These are phyloP conservation scores for Trialeurodes vaporariorum DNA, from an alignment of 1,140 invertebrate species.

Conservation along the genomic window DNA sequence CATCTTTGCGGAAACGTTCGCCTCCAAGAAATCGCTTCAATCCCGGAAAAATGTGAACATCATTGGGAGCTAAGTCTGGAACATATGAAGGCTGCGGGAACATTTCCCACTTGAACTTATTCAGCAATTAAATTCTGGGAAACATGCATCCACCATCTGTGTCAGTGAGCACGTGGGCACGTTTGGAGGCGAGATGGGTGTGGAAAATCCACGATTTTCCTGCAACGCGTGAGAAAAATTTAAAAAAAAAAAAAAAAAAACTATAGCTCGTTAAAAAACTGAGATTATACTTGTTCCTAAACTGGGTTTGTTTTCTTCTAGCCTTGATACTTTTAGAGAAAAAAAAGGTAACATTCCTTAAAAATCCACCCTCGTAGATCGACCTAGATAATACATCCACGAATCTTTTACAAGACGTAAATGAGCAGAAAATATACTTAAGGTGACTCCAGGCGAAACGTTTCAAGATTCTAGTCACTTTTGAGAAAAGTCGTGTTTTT, in stretches of 20 bases:
- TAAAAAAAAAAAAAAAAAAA: background rate
- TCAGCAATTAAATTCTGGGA: background rate
- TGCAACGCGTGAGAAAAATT: background rate
- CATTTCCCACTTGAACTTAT: conserved; percentile 15
- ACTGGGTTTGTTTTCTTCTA: background rate
- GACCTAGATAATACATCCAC: too few species aligned
- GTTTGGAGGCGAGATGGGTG: background rate
- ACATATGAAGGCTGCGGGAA: conserved; percentile 23
- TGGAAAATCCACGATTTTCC: background rate
- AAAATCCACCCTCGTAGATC: background rate
- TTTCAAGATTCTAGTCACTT: too few species aligned
- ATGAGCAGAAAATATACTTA: too few species aligned
- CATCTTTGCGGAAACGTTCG: conserved; percentile 11
- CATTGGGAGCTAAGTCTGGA: conserved; percentile 24
- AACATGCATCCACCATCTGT: background rate
- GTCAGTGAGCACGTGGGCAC: background rate
- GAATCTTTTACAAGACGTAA: too few species aligned
- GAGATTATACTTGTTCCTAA: background rate
- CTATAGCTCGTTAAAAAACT: background rate
- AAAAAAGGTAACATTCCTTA: background rate
- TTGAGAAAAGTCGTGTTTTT: too few species aligned
- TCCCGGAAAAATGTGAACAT: conserved; percentile 24
- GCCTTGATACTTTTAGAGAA: background rate
- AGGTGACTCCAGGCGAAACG: too few species aligned
- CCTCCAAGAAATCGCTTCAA: conserved; percentile 20